phyloP scores from a whole-genome alignment of 2,888 invertebrate species.

The Caenorhabditis imperialis region DNA sequence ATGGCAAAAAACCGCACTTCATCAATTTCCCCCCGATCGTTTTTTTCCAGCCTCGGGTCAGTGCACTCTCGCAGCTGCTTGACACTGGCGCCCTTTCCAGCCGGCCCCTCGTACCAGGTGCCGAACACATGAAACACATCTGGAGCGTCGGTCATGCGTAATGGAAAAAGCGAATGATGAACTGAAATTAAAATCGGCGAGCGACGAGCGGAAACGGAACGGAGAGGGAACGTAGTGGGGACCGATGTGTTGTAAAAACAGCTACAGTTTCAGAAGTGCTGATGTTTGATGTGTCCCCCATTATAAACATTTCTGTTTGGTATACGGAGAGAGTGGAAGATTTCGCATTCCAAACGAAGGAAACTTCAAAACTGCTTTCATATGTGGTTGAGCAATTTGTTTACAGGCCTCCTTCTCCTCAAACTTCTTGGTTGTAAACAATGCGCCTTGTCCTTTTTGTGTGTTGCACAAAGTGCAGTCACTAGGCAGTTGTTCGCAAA shows the following conservation, averaged over 20 bases:
- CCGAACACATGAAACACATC: conserved; percentile 20
- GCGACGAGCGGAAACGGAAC: no score
- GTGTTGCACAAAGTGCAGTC: conserved; percentile 32
- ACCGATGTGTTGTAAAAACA: no score
- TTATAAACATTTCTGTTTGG: conserved; percentile 16
- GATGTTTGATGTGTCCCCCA: no score
- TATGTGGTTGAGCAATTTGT: conserved; percentile 47
- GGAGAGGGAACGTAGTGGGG: no score
- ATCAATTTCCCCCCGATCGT: no score
- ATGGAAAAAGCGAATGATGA: neutral
- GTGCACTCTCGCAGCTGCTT: conserved; percentile 40
- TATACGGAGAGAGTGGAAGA: no score
- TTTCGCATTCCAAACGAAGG: no score
- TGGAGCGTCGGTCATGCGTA: neutral
- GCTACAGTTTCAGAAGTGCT: no score
- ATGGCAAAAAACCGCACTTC: conserved; percentile 2
- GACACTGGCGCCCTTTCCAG: conserved; percentile 31
- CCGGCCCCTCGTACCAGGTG: neutral
- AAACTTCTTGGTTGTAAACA: conserved; percentile 40
- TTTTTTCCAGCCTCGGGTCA: conserved; percentile 14
- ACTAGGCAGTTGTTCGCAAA: conserved; percentile 39
- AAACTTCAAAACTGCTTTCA: conserved; percentile 36
- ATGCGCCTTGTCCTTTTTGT: conserved; percentile 36
- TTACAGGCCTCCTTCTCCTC: conserved; percentile 19
- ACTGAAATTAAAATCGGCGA: no score